Evolutionary conservation across 2,888 invertebrate species (phyloP).

Genomic region (Protonemura montana): DNA sequence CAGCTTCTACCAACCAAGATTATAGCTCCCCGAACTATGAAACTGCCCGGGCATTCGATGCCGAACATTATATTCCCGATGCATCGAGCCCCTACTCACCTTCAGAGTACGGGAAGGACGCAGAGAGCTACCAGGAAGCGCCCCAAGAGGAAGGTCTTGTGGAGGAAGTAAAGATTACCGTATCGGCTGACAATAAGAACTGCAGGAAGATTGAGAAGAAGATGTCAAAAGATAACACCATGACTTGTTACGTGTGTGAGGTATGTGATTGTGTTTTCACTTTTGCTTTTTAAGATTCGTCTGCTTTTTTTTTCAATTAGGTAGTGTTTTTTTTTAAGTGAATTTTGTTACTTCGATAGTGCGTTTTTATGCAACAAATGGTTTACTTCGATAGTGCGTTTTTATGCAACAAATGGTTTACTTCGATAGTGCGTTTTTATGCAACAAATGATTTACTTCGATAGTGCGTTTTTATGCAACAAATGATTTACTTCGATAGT

Average conservation of each 20-base stretch:
- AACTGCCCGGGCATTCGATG: slow-evolving; percentile 37
- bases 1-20: not conserved
- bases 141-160: slow-evolving; percentile 46
- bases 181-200: slow-evolving; percentile 52
- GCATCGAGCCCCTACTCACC: slow-evolving; percentile 35
- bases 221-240: slow-evolving; percentile 56
- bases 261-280: not conserved
- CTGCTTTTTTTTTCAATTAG: no score
- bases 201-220: slow-evolving; percentile 54
- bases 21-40: slow-evolving; percentile 14
- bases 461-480: no score
- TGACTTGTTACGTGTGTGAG: slow-evolving; percentile 63
- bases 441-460: no score
- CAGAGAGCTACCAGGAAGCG: slow-evolving; percentile 47
- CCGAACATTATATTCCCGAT: not conserved
- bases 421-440: no score
- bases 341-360: no score
- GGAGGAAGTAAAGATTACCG: slow-evolving; percentile 43
- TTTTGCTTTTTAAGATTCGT: no score
- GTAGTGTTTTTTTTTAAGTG: no score
- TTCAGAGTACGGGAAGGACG: slow-evolving; percentile 50
- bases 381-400: no score
- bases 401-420: no score
- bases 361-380: no score
- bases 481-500: no score